Evolutionary conservation across 2,113 vertebrate genomes (phyloP).

Genomic region (Nycticryphes semicollaris): DNA sequence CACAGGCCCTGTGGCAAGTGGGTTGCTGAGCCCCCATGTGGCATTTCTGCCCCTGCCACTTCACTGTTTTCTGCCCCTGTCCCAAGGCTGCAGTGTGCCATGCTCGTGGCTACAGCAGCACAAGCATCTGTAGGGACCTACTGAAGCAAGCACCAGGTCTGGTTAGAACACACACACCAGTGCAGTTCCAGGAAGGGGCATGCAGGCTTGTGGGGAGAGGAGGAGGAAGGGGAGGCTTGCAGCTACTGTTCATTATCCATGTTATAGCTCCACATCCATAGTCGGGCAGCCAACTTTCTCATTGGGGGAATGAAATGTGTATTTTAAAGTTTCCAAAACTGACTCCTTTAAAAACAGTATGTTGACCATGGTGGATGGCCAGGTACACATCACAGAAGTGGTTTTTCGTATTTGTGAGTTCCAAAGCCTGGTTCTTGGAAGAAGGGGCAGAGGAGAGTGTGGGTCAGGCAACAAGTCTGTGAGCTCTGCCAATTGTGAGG

Average conservation of each 20-base stretch:
- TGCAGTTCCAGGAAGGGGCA: background rate
- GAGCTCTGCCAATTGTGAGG: background rate
- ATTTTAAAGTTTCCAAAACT: background rate
- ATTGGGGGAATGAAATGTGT: background rate
- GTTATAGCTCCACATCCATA: background rate
- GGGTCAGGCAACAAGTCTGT: background rate
- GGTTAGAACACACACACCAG: fast-evolving
- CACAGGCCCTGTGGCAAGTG: background rate
- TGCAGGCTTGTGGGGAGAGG: background rate
- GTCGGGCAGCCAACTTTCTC: background rate
- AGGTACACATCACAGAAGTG: background rate
- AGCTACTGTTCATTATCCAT: background rate
- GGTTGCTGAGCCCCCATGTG: fast-evolving
- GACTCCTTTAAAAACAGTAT: background rate
- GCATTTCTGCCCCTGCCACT: background rate
- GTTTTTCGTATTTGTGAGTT: background rate
- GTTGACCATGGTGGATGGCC: background rate
- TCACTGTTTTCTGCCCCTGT: background rate
- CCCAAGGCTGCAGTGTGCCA: fast-evolving
- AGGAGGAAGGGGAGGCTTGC: background rate
- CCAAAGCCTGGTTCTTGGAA: background rate
- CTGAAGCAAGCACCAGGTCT: background rate
- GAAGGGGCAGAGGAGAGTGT: background rate
- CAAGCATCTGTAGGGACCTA: background rate
- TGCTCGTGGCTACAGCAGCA: background rate